Conservation (phyloP, 1,140 invertebrate genomes). For the Anastrepha obliqua region DNA sequence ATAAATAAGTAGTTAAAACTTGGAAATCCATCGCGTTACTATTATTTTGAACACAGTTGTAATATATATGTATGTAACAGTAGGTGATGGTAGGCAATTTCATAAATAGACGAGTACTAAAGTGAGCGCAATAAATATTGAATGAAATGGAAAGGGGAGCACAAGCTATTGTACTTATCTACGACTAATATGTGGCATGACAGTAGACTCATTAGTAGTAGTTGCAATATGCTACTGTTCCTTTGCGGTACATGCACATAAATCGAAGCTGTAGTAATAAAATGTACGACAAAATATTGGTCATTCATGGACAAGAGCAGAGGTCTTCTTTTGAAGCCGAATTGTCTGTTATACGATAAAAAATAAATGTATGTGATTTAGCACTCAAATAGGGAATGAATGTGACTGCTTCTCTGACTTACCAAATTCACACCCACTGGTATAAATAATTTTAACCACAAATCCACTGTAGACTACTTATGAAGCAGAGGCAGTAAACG, state of each 20-base stretch:
- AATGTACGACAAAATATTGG: slow-evolving; percentile 1
- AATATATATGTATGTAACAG: neutral
- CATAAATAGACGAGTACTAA: neutral
- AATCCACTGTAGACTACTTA: neutral
- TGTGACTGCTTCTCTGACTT: neutral
- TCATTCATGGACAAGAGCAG: neutral
- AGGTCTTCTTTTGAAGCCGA: neutral
- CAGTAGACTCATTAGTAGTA: slow-evolving; percentile 29
- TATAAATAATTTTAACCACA: slow-evolving; percentile 9
- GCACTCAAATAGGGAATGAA: slow-evolving; percentile 16
- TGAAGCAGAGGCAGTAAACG: slow-evolving; percentile 30
- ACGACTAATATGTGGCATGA: neutral
- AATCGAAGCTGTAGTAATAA: slow-evolving; percentile 32
- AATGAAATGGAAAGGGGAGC: neutral
- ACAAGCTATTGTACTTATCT: neutral
- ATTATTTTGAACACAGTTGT: too few species aligned
- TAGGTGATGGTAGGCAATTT: neutral
- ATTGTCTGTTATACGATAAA: neutral
- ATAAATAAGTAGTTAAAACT: too few species aligned
- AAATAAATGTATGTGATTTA: neutral
- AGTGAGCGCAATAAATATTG: slow-evolving; percentile 18
- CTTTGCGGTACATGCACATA: neutral
- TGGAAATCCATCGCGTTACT: too few species aligned
- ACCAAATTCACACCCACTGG: neutral
- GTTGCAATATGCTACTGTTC: slow-evolving; percentile 23